Evolutionary conservation across 2,797 vertebrate species (phyloP).

Genomic region (Babyrousa celebensis): DNA sequence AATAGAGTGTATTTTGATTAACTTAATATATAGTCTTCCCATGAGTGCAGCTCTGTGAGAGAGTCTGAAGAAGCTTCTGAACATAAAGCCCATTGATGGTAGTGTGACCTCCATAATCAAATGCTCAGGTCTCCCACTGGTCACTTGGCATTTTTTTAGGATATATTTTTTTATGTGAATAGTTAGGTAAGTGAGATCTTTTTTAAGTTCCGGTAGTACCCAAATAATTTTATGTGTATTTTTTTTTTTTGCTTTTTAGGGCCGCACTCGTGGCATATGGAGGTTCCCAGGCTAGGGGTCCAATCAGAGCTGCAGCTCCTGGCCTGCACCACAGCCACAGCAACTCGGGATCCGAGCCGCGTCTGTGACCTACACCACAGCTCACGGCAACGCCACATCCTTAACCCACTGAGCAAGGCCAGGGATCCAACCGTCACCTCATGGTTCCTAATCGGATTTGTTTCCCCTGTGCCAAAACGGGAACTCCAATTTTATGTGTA

Average conservation of each 20-base stretch:
- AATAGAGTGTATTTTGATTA: constrained; percentile 56
- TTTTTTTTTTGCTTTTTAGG: background rate
- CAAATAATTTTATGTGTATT: constrained; percentile 25
- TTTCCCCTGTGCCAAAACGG: no score
- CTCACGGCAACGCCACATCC: no score
- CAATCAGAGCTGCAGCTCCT: no score
- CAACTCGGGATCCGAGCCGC: no score
- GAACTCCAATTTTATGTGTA: background rate
- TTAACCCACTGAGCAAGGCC: no score
- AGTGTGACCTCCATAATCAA: constrained; percentile 4
- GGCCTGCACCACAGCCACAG: no score
- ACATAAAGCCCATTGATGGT: background rate
- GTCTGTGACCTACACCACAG: no score
- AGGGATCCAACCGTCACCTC: no score
- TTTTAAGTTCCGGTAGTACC: constrained; percentile 38
- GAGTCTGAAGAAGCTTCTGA: constrained; percentile 16
- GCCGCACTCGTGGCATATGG: no score
- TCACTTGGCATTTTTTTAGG: background rate
- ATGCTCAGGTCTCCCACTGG: background rate
- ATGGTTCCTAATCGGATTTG: no score
- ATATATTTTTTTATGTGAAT: constrained; percentile 18
- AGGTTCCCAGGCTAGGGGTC: no score
- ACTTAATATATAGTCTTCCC: background rate
- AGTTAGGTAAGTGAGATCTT: background rate
- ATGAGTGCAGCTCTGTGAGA: background rate